Base-by-base conservation (phyloP, 1,140 invertebrate species). In the Psix sp. region DNA sequence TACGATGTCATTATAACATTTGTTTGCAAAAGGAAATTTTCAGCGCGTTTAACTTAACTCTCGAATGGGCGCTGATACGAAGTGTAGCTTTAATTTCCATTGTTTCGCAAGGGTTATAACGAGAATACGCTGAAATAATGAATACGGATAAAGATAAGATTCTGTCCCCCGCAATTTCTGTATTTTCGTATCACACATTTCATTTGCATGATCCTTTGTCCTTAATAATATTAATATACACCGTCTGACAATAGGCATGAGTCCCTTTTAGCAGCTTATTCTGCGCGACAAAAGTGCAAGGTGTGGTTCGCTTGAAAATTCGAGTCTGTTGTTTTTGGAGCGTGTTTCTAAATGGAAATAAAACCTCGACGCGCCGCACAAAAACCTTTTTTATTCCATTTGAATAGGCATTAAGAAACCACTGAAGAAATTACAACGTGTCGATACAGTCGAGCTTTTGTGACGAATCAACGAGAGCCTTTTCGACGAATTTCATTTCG, bases 171-270 rank as follows among this genome's bases (percentile, higher is more conserved):
- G 66, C 48, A 70, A 60, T 60, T 70, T 70, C 40, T 35, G 56
- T 54, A 49, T 71, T 60, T 56, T 62, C 57, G 49, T 60, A 70
- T 70, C 66, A 49, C 56, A 59, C 49, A 56, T 71, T 62, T 62
- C 66, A 71, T 71, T 71, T 71, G 49, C 66, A 71, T 71, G 66
- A 71, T 62, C 66, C 57, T 71, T 71, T 71, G 66, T 71, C 38
- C 49, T 62, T 71, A 71, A 71, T 56, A 62, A 48, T 71, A 71
- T 71, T 62, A 71, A 62, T 70, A 60, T 48, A 60, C 48, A 46
- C 24, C 17, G 26, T 46, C 14, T 48, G 11, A 52, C 54, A 68
- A 54, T 68, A 18, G 65, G 11, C 33, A 16, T 13, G 18, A 14
- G 17, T 40, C 26, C 31, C 43, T 43, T 46, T 29, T 29, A 43